Conservation (phyloP, 1,140 invertebrate species). For the Aradophagus sp. region DNA sequence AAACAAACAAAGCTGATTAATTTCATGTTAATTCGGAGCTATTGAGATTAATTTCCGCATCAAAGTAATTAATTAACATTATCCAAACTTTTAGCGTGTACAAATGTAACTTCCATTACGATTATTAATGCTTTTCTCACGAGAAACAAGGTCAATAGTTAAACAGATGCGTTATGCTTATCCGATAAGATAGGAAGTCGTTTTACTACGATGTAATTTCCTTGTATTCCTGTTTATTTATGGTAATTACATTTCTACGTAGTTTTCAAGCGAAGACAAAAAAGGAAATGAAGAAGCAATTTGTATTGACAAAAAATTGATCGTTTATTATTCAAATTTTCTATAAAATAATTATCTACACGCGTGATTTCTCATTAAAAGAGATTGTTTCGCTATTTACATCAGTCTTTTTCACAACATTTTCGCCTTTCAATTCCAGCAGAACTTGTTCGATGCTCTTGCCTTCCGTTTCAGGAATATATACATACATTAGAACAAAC, state of each 20-base stretch:
- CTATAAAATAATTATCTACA: slow-evolving; percentile 6
- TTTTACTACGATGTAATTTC: slow-evolving; percentile 21
- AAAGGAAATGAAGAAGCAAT: too few relatives aligned
- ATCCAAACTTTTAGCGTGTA: not conserved
- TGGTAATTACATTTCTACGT: too few relatives aligned
- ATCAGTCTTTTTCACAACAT: slow-evolving; percentile 25
- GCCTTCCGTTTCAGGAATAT: slow-evolving; percentile 81
- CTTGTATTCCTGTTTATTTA: slow-evolving; percentile 9
- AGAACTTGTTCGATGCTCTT: slow-evolving; percentile 78
- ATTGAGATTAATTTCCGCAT: too few relatives aligned
- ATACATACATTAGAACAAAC: slow-evolving; percentile 75
- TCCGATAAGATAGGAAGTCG: slow-evolving; percentile 36
- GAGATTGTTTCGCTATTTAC: slow-evolving; percentile 1
- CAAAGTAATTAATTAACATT: too few relatives aligned
- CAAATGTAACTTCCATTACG: slow-evolving; percentile 12
- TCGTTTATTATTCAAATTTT: too few relatives aligned
- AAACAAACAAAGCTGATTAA: too few relatives aligned
- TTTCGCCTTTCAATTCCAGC: slow-evolving; percentile 59
- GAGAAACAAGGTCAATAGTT: slow-evolving; percentile 36
- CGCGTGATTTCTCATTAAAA: not conserved
- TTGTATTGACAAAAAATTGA: too few relatives aligned
- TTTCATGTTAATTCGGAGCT: too few relatives aligned
- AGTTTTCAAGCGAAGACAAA: slow-evolving; percentile 8
- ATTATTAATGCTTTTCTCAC: slow-evolving; percentile 25
- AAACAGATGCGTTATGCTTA: slow-evolving; percentile 18